Evolutionary conservation across 1,140 invertebrate genomes (phyloP).

Genomic region (Pogonomyrmex californicus): DNA sequence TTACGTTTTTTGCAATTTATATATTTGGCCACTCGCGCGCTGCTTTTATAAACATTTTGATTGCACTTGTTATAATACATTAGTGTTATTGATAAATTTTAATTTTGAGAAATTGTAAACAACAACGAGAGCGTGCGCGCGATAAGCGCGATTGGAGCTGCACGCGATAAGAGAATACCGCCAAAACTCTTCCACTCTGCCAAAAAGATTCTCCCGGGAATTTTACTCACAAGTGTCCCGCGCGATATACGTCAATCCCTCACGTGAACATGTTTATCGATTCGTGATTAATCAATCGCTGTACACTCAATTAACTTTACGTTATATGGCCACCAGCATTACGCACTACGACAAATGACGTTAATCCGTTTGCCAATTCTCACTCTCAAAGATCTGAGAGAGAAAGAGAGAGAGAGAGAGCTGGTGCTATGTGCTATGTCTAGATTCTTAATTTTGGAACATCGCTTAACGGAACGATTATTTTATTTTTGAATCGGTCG

Average conservation of each 20-base stretch:
- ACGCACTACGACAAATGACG: neutral
- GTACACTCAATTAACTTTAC: constrained; percentile 46
- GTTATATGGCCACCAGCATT: neutral
- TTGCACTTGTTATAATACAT: neutral
- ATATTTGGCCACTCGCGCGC: neutral
- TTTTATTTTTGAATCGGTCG: constrained; percentile 17
- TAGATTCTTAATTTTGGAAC: neutral
- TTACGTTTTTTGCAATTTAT: neutral
- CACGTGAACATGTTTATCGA: constrained; percentile 24
- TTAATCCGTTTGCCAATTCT: neutral
- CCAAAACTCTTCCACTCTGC: neutral
- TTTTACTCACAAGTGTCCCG: constrained; percentile 19
- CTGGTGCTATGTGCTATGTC: neutral
- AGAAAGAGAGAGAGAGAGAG: neutral
- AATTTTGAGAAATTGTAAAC: neutral
- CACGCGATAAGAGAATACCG: neutral
- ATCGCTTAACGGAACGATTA: constrained; percentile 20
- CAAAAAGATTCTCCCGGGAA: neutral
- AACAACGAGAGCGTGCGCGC: neutral
- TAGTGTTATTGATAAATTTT: neutral
- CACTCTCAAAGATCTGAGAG: neutral
- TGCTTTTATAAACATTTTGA: neutral
- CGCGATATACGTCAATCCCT: neutral
- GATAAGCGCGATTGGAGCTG: neutral
- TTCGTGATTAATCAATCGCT: constrained; percentile 25